These are phyloP conservation scores for Sepioteuthis lessoniana DNA, from an alignment of 2,888 invertebrate species.

Conservation along the genomic window DNA sequence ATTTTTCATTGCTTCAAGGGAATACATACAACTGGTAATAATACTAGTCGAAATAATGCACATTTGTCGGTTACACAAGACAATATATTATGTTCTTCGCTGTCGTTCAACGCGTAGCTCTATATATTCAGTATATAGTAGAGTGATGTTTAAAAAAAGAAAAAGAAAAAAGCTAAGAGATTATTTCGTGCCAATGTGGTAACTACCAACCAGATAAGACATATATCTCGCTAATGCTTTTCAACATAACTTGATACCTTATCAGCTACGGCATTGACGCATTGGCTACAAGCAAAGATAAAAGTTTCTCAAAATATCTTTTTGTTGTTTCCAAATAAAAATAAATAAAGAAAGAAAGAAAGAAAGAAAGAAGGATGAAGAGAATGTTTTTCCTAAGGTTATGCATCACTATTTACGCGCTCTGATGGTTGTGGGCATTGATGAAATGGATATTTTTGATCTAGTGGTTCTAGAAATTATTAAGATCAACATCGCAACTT, in stretches of 20 bases:
- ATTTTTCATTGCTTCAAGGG: no score
- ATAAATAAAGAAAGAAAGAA: neutral
- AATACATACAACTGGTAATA: no score
- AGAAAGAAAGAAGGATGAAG: no score
- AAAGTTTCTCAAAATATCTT: neutral
- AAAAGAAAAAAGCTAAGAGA: neutral
- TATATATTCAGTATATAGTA: neutral
- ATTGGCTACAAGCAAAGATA: neutral
- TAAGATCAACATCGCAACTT: neutral
- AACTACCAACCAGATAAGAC: neutral
- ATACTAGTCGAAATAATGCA: no score
- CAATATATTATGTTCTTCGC: neutral
- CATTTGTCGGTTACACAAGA: neutral
- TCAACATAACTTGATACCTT: slow-evolving; percentile 5
- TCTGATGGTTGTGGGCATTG: neutral
- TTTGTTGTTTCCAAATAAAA: neutral
- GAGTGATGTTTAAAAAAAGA: neutral
- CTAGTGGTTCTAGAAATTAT: neutral
- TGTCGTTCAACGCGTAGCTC: neutral
- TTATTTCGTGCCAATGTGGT: neutral
- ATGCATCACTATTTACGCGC: neutral
- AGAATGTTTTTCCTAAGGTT: neutral
- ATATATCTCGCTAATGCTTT: slow-evolving; percentile 5
- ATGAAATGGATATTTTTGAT: neutral
- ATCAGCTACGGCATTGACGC: neutral